phyloP scores from a whole-genome alignment of 2,113 vertebrate genomes.

The Martes martes region DNA sequence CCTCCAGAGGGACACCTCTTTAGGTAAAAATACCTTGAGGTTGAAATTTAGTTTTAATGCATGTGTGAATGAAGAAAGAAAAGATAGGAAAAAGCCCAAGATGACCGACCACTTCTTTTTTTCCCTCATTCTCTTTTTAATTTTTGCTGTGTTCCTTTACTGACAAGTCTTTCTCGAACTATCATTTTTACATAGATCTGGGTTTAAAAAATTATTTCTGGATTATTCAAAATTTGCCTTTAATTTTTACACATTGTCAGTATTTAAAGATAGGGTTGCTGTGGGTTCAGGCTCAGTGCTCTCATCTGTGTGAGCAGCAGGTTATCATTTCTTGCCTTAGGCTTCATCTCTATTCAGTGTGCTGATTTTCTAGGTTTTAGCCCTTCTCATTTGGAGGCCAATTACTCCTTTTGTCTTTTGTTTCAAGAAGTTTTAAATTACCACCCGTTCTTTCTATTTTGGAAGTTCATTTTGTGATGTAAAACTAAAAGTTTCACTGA shows the following conservation, averaged over 20 bases:
- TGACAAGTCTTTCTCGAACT: neutral
- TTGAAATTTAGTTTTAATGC: slow-evolving; percentile 16
- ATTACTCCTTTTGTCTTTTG: slow-evolving; percentile 26
- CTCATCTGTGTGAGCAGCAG: neutral
- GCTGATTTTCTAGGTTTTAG: neutral
- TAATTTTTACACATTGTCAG: neutral
- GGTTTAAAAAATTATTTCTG: neutral
- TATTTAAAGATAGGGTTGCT: neutral
- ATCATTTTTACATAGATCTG: neutral
- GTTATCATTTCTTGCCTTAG: neutral
- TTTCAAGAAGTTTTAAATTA: neutral
- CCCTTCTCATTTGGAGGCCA: neutral
- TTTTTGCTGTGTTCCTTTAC: neutral
- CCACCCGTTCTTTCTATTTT: slow-evolving; percentile 20
- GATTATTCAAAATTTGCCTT: neutral
- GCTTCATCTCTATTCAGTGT: neutral
- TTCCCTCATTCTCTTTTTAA: neutral
- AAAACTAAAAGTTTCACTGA: slow-evolving; percentile 47
- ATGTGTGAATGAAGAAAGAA: neutral
- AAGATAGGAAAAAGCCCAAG: neutral
- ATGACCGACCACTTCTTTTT: neutral
- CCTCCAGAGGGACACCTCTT: neutral
- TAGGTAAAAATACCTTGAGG: neutral
- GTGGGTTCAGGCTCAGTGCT: neutral
- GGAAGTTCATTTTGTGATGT: slow-evolving; percentile 13